A percentile compares a stretch with the other conserved stretches of the same genome.
These are phyloP conservation scores for Sminthopsis crassicaudata DNA, from an alignment of 2,113 vertebrate genomes.

Conservation along the genomic window DNA sequence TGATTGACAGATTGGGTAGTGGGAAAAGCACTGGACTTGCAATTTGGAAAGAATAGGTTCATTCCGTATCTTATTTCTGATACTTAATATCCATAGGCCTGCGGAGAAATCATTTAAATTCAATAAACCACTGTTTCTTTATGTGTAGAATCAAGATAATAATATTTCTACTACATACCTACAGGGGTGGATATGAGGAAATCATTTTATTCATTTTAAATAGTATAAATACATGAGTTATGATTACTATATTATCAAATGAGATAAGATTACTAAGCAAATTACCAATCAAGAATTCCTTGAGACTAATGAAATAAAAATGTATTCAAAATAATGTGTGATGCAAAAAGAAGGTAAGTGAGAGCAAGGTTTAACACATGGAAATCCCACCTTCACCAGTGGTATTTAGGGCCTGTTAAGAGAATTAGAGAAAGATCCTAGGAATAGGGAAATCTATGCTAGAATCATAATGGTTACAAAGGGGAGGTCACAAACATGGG, in stretches of 20 bases:
- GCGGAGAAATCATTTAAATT: not conserved
- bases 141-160: not conserved
- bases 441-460: not conserved
- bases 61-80: not conserved
- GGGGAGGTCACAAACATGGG: not conserved
- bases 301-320: not conserved
- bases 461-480: not conserved
- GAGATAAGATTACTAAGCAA: not conserved
- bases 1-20: not conserved
- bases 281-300: not conserved
- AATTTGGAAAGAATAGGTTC: not conserved
- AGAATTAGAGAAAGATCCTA: not conserved
- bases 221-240: not conserved
- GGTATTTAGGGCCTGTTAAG: not conserved
- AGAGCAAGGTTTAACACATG: not conserved
- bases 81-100: not conserved
- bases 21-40: not conserved
- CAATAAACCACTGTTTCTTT: not conserved
- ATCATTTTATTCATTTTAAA: not conserved
- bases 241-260: not conserved
- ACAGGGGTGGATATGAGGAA: not conserved
- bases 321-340: not conserved
- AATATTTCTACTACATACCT: not conserved
- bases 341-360: not conserved
- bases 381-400: not conserved